A percentile compares a stretch with the other conserved stretches of the same genome.
Evolutionary conservation across 2,888 invertebrate genomes (phyloP).

Genomic region (Minunthozetes semirufus): DNA sequence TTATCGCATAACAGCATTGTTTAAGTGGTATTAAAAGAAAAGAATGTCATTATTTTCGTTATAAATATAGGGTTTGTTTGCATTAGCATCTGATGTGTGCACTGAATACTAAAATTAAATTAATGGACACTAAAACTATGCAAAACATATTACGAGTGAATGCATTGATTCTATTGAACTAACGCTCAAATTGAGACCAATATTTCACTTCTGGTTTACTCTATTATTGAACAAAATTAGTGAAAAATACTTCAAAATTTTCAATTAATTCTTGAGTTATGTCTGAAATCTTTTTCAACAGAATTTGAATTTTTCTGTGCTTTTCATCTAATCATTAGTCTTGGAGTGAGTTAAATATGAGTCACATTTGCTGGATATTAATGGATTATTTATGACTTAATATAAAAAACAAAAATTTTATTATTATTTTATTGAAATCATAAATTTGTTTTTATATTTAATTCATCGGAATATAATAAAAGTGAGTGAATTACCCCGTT

Average conservation of each 20-base stretch:
- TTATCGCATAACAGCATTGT: not conserved
- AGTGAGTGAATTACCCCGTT: too few relatives aligned
- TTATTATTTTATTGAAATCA: not conserved
- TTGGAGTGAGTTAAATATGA: too few relatives aligned
- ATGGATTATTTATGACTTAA: too few relatives aligned
- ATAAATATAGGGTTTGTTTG: slow-evolving; percentile 19
- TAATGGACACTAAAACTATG: slow-evolving; percentile 2
- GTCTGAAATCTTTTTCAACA: too few relatives aligned
- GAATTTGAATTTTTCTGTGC: too few relatives aligned
- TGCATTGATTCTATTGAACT: not conserved
- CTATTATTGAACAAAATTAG: not conserved
- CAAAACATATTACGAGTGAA: not conserved
- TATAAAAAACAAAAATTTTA: too few relatives aligned
- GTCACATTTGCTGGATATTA: too few relatives aligned
- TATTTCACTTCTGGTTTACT: not conserved
- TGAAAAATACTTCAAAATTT: too few relatives aligned
- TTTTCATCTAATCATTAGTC: too few relatives aligned
- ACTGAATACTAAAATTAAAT: slow-evolving; percentile 3
- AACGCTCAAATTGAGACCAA: not conserved
- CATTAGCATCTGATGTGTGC: slow-evolving; percentile 14
- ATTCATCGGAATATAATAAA: not conserved
- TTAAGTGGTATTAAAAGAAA: slow-evolving; percentile 6
- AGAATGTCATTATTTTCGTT: slow-evolving; percentile 9
- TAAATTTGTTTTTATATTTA: not conserved
- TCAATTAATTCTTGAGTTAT: too few relatives aligned